Base-by-base conservation (phyloP, 2,113 vertebrate genomes). In the Rutilus rutilus region DNA sequence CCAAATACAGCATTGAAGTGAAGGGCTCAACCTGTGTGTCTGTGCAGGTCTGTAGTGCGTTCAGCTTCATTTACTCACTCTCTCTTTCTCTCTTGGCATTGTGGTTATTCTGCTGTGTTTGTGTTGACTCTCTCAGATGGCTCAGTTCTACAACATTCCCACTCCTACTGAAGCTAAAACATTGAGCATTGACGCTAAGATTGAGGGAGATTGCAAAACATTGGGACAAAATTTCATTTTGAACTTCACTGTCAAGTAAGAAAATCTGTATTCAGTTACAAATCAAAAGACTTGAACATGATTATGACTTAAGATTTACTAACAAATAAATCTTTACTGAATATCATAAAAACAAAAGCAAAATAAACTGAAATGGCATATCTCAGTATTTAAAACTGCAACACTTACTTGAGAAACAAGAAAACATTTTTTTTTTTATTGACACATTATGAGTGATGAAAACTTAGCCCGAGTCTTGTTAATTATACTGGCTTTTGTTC, bases 11-110 rank as follows among this genome's bases (percentile, higher is more conserved):
- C 23, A 71, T 78, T 0, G 83, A 76, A 2, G 93, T 93, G 62
- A 92, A 92, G 19, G 95, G 96, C 0, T 88, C 90, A 5, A 92
- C 93, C 39, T 96, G 94, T 10, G 92, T 93, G 30, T 94, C 94
- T 17, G 65, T 95, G 45, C 95, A 96, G 95, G 96, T 96, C 89
- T 93, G 0, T 45, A 52, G 93, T 27, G 12, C 2, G 1, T 42
- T 14, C 60, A n/a, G 2, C 8, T 82, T 47, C 17, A 27, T 30
- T 50, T 12, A 77, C 74, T 52, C 45, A 9, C 45, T 39, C 3
- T 23, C 65, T 10, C 19, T 42, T 14, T 30, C 36, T 15, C 36
- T 57, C 17, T 42, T 30, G 9, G 15, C 21, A 59, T 60, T 39
- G 19, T 2, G 21, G 2, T 6, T 27, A 11, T 30, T 30, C 5